Conservation (phyloP, 2,113 vertebrate genomes). For the Electrona antarctica region DNA sequence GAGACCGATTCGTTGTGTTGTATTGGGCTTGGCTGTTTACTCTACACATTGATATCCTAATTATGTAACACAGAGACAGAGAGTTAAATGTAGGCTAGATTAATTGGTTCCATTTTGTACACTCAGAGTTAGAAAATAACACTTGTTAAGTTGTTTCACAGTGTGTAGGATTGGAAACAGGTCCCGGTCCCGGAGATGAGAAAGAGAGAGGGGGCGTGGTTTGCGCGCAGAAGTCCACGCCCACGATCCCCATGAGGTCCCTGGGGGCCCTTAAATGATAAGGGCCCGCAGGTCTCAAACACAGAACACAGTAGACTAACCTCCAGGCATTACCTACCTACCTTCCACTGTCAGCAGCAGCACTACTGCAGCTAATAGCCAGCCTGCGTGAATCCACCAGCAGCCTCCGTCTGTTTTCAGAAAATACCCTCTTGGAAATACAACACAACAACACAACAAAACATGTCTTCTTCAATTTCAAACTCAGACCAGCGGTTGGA, state of each 20-base stretch:
- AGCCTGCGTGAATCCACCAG: background rate
- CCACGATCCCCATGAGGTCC: constrained; percentile 69
- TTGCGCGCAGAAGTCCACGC: constrained; percentile 43
- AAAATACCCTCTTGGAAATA: constrained; percentile 41
- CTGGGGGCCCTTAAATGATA: constrained; percentile 73
- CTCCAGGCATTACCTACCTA: constrained; percentile 27
- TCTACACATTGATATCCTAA: no score
- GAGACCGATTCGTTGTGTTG: no score
- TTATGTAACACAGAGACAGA: no score
- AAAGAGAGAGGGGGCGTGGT: constrained; percentile 21
- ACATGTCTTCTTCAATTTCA: constrained; percentile 76
- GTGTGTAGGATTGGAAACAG: no score
- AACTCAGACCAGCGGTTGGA: constrained; percentile 80
- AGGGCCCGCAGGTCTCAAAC: constrained; percentile 17
- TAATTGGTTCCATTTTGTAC: no score
- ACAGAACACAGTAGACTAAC: constrained; percentile 1
- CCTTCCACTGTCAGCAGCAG: constrained; percentile 20
- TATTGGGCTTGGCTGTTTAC: no score
- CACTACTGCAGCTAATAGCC: background rate
- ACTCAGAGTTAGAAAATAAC: no score
- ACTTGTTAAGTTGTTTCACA: no score
- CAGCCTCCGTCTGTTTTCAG: background rate
- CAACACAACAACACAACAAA: no score
- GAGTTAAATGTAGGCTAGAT: no score
- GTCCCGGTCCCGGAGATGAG: no score